Evolutionary conservation across 1,140 invertebrate genomes (phyloP).

Genomic region (Apocrypta bakeri): DNA sequence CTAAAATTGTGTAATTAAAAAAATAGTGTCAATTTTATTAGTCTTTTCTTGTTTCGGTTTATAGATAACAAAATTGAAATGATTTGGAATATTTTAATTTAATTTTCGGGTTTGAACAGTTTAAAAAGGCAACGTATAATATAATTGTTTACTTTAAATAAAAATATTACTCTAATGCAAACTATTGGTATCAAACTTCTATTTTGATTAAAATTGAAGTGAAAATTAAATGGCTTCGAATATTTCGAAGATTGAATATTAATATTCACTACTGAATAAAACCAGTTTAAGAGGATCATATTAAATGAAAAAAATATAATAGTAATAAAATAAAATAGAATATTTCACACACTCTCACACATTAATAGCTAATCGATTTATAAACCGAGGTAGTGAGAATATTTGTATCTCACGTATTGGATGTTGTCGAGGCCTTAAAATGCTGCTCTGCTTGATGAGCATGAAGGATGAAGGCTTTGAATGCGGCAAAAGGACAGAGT

Average conservation of each 20-base stretch:
- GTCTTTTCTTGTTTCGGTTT: neutral
- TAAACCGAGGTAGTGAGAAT: neutral
- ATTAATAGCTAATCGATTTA: neutral
- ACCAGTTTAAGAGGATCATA: neutral
- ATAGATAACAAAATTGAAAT: neutral
- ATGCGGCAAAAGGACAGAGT: constrained; percentile 71
- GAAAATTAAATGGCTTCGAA: neutral
- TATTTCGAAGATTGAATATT: neutral
- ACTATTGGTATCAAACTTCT: neutral
- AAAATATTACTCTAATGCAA: neutral
- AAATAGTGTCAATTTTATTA: neutral
- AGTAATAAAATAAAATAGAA: neutral
- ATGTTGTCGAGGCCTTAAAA: constrained; percentile 68
- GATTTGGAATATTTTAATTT: no score
- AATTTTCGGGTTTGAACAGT: no score
- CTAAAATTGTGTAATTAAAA: neutral
- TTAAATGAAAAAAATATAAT: no score
- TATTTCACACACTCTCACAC: neutral
- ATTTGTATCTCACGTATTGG: constrained; percentile 63
- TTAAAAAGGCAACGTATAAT: no score
- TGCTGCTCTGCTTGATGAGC: constrained; percentile 74
- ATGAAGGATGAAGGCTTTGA: constrained; percentile 73
- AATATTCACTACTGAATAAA: neutral
- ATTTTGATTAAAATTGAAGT: neutral
- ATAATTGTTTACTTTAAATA: no score